phyloP scores from a whole-genome alignment of 2,888 invertebrate species.

The Drosophila flavopinicola region DNA sequence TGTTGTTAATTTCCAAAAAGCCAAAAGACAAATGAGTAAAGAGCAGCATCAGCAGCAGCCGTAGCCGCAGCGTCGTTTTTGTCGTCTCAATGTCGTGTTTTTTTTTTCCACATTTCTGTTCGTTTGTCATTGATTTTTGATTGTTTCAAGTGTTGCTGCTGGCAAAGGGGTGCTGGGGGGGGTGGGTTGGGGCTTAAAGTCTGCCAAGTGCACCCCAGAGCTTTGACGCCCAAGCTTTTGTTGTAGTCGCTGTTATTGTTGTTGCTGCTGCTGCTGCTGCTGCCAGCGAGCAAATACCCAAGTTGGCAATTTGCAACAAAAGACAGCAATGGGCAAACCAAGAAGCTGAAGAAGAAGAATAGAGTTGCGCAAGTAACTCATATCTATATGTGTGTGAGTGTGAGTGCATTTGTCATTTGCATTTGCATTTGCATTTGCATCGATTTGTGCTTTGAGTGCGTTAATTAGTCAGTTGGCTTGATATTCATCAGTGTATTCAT shows the following conservation, averaged over 20 bases:
- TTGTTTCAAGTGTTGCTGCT: conserved; percentile 73
- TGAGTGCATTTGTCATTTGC: conserved; percentile 32
- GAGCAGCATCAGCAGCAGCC: conserved; percentile 51
- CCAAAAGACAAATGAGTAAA: conserved; percentile 79
- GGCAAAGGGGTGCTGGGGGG: too few relatives aligned
- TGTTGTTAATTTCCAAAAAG: conserved; percentile 76
- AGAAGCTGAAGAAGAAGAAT: conserved; percentile 1
- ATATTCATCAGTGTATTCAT: conserved; percentile 23
- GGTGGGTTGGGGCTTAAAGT: conserved; percentile 47
- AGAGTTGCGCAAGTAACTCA: conserved; percentile 6
- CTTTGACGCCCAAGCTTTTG: conserved; percentile 73
- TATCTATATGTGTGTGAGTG: neutral
- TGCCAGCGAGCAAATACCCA: conserved; percentile 66
- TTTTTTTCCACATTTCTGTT: conserved; percentile 9
- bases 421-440: conserved; percentile 15
- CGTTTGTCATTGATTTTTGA: conserved; percentile 74
- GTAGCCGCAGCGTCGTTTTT: conserved; percentile 27
- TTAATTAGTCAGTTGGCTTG: too few relatives aligned
- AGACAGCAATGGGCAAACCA: conserved; percentile 57
- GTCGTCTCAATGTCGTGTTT: conserved; percentile 65
- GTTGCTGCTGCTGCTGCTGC: conserved; percentile 27
- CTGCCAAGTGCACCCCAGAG: conserved; percentile 78
- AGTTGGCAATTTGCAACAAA: conserved; percentile 78
- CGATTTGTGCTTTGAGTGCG: conserved; percentile 9
- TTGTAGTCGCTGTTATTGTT: conserved; percentile 26